Percentiles rank a stretch among this genome's conserved stretches.
phyloP scores from a whole-genome alignment of 2,113 vertebrate species.

The Alosa alosa region DNA sequence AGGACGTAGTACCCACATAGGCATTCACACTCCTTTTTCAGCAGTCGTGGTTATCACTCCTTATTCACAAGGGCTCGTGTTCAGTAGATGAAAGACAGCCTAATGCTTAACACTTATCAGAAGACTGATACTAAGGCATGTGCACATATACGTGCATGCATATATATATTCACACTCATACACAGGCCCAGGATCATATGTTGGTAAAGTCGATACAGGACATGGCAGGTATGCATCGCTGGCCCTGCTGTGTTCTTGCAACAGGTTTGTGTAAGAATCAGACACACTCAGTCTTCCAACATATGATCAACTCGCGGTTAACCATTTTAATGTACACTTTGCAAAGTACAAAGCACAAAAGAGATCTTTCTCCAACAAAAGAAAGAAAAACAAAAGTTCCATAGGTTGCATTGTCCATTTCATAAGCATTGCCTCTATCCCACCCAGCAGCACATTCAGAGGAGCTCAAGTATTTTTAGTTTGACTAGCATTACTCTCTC shows the following conservation, averaged over 20 bases:
- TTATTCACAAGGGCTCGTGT: constrained; percentile 4
- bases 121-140: not conserved
- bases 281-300: not conserved
- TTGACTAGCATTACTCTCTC: not conserved
- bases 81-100: not conserved
- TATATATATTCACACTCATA: not conserved
- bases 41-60: not conserved
- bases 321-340: not conserved
- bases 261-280: not conserved
- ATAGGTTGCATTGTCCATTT: not conserved
- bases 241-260: not conserved
- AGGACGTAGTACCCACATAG: too few relatives aligned
- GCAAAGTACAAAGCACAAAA: not conserved
- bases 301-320: not conserved
- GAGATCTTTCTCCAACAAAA: not conserved
- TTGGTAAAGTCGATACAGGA: not conserved
- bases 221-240: not conserved
- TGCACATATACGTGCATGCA: not conserved
- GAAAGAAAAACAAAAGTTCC: not conserved
- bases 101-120: not conserved
- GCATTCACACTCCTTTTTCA: not conserved
- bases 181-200: not conserved
- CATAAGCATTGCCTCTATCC: not conserved
- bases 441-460: not conserved
- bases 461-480: not conserved